Conservation (phyloP, 2,113 vertebrate genomes). For the Ramphastos sulfuratus region DNA sequence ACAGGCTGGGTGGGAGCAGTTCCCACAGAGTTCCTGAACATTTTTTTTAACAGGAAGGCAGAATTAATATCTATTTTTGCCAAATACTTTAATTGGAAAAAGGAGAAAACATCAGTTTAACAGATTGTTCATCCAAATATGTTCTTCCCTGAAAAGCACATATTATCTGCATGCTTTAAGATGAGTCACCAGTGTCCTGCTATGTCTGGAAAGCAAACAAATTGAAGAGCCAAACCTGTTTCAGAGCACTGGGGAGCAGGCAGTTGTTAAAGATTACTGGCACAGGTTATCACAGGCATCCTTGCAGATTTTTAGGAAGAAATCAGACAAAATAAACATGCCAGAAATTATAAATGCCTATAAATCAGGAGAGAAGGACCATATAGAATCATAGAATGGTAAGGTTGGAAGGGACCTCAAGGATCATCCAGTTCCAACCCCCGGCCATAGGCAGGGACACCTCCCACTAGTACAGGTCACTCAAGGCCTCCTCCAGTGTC, state of each 20-base stretch:
- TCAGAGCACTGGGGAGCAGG: background rate
- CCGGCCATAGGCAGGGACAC: no score
- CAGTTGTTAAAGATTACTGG: background rate
- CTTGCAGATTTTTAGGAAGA: background rate
- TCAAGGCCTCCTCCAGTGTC: no score
- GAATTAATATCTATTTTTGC: constrained; percentile 40
- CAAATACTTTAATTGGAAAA: constrained; percentile 44
- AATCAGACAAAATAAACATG: background rate
- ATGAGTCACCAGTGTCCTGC: constrained; percentile 41
- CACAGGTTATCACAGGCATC: background rate
- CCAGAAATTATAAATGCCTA: background rate
- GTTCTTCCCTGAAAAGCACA: constrained; percentile 39
- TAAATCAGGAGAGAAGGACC: background rate
- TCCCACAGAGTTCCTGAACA: constrained; percentile 10
- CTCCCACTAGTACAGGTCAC: no score
- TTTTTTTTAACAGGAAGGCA: constrained; percentile 30
- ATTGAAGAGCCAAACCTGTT: constrained; percentile 10
- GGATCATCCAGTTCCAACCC: no score
- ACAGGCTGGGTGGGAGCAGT: background rate
- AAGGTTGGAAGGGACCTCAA: no score
- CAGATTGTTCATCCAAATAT: constrained; percentile 48
- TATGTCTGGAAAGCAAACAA: background rate
- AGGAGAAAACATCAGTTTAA: constrained; percentile 47
- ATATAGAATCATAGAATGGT: no score
- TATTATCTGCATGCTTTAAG: constrained; percentile 22